Evolutionary conservation across 2,888 invertebrate species (phyloP).

Genomic region (Polymixis lichenea): DNA sequence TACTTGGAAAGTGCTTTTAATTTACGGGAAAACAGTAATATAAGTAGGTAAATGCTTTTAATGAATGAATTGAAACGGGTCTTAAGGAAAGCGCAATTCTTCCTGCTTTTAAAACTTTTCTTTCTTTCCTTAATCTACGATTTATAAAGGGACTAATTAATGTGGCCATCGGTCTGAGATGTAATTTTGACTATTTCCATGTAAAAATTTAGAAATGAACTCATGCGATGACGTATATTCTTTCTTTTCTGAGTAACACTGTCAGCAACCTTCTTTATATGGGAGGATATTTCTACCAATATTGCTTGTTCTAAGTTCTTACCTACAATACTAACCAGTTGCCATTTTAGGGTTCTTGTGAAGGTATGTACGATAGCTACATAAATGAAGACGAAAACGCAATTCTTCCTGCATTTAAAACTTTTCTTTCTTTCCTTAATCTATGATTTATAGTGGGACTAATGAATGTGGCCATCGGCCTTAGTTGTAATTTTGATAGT

Average conservation of each 20-base stretch:
- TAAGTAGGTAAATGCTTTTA: constrained; percentile 1
- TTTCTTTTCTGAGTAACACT: too few relatives aligned
- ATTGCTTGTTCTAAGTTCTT: not conserved
- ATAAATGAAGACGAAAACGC: constrained; percentile 5
- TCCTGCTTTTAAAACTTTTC: not conserved
- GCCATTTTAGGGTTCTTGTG: not conserved
- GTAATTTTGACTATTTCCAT: not conserved
- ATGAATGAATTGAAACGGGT: not conserved
- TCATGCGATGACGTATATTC: constrained; percentile 4
- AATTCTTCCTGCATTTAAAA: not conserved
- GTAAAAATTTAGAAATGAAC: constrained; percentile 4
- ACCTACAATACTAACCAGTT: not conserved
- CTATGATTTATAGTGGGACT: not conserved
- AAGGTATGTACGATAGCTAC: not conserved
- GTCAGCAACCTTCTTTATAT: too few relatives aligned
- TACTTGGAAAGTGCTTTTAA: constrained; percentile 47
- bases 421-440: constrained; percentile 2
- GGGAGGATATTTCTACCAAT: constrained; percentile 3
- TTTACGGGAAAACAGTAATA: constrained; percentile 29
- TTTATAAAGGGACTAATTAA: not conserved
- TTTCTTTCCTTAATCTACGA: constrained; percentile 4
- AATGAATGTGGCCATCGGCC: not conserved
- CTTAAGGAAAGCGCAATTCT: constrained; percentile 5
- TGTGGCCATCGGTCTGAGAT: not conserved
- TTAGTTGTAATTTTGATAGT: not conserved